Conservation (phyloP, 2,888 invertebrate species). For the Tenthredo notha region DNA sequence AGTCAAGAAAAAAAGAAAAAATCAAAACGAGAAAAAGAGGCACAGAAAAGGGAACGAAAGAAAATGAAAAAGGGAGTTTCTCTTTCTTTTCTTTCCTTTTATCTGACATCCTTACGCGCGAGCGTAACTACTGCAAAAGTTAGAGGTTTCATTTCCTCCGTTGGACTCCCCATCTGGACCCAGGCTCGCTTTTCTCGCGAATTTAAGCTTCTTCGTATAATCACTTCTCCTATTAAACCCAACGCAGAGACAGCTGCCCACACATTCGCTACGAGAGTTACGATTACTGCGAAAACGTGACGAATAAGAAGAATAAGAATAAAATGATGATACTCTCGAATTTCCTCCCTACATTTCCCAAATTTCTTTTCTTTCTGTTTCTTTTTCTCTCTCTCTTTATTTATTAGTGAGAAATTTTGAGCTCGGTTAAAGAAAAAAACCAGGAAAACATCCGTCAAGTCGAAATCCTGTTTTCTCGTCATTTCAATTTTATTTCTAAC, state of each 20-base stretch:
- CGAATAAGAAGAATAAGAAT: not conserved
- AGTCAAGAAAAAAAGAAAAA: not conserved
- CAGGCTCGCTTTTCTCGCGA: not conserved
- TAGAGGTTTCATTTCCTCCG: not conserved
- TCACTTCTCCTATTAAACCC: not conserved
- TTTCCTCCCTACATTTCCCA: not conserved
- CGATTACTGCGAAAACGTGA: slow-evolving; percentile 20
- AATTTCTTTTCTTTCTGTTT: not conserved
- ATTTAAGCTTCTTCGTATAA: slow-evolving; percentile 27
- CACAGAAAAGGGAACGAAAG: not conserved
- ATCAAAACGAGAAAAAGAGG: not conserved
- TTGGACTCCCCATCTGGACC: not conserved
- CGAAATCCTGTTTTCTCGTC: no score
- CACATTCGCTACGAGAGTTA: not conserved
- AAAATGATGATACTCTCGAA: not conserved
- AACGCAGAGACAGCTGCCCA: not conserved
- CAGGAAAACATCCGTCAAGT: no score
- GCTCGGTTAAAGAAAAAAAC: no score
- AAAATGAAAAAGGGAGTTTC: not conserved
- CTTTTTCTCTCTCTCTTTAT: no score
- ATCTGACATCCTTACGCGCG: not conserved
- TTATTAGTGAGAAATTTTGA: no score
- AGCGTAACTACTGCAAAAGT: not conserved
- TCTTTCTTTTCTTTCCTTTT: not conserved
- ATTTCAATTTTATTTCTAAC: no score